Evolutionary conservation across 1,140 invertebrate genomes (phyloP).

Genomic region (Leptinotarsa texana): DNA sequence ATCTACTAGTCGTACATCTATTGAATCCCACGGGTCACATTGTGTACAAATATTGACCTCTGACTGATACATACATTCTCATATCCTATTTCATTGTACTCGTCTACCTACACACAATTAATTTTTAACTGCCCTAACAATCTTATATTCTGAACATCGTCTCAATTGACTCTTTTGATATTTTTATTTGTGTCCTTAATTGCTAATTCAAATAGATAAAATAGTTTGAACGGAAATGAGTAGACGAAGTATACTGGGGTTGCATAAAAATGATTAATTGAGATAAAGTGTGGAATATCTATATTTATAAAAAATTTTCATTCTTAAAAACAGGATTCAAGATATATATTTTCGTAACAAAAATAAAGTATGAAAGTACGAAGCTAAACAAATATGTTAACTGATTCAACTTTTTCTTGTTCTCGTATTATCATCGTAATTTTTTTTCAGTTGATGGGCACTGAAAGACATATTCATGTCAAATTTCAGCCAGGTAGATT

Average conservation of each 20-base stretch:
- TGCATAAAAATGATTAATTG: too few relatives aligned
- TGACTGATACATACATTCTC: constrained; percentile 25
- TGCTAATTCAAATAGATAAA: constrained; percentile 12
- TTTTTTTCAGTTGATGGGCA: too few relatives aligned
- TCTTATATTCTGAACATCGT: constrained; percentile 21
- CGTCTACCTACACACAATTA: constrained; percentile 29
- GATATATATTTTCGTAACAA: too few relatives aligned
- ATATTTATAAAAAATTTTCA: too few relatives aligned
- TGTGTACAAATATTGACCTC: constrained; percentile 28
- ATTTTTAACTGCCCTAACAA: constrained; percentile 30
- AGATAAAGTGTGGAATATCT: too few relatives aligned
- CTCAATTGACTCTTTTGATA: constrained; percentile 27
- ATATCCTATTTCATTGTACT: constrained; percentile 13
- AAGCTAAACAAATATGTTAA: too few relatives aligned
- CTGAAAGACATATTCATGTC: too few relatives aligned
- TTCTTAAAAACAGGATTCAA: too few relatives aligned
- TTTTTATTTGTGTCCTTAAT: constrained; percentile 19
- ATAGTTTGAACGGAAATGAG: not conserved
- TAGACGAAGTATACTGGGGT: not conserved
- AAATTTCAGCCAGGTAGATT: too few relatives aligned
- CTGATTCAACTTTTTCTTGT: too few relatives aligned
- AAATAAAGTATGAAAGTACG: too few relatives aligned
- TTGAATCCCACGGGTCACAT: constrained; percentile 22
- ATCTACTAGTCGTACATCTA: constrained; percentile 7
- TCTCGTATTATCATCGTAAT: too few relatives aligned